phyloP scores from a whole-genome alignment of 2,113 vertebrate species.

The Eupsittula cactorum region DNA sequence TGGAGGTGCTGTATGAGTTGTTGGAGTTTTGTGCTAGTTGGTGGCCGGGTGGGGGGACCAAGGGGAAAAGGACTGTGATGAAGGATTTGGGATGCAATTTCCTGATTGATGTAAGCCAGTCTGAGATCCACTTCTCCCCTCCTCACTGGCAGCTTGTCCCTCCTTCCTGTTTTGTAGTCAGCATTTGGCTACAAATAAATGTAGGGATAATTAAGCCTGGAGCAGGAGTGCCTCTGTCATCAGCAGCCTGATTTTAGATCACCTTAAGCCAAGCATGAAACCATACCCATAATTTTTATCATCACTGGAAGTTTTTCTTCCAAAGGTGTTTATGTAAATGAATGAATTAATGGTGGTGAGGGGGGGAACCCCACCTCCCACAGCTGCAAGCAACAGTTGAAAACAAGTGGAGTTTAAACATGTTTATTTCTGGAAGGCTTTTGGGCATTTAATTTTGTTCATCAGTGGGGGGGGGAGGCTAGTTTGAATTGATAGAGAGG shows the following conservation, averaged over 20 bases:
- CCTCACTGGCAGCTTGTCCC: neutral
- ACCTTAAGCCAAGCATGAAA: neutral
- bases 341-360: neutral
- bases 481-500: neutral
- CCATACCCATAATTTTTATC: neutral
- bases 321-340: neutral
- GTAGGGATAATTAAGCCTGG: neutral
- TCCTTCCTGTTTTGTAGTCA: neutral
- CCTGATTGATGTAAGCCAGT: fast-evolving
- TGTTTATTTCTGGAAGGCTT: neutral
- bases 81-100: neutral
- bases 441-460: neutral
- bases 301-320: neutral
- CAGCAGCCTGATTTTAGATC: neutral
- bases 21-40: neutral
- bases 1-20: neutral
- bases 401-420: neutral
- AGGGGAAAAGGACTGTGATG: neutral
- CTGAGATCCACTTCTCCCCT: neutral
- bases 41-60: neutral
- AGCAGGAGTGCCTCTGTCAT: neutral
- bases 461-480: neutral
- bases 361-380: fast-evolving
- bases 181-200: neutral
- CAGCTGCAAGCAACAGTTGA: neutral